Percentiles rank a stretch among this genome's conserved stretches.
These are phyloP conservation scores for Parnassius smintheus DNA, from an alignment of 2,888 invertebrate genomes.

Conservation along the genomic window DNA sequence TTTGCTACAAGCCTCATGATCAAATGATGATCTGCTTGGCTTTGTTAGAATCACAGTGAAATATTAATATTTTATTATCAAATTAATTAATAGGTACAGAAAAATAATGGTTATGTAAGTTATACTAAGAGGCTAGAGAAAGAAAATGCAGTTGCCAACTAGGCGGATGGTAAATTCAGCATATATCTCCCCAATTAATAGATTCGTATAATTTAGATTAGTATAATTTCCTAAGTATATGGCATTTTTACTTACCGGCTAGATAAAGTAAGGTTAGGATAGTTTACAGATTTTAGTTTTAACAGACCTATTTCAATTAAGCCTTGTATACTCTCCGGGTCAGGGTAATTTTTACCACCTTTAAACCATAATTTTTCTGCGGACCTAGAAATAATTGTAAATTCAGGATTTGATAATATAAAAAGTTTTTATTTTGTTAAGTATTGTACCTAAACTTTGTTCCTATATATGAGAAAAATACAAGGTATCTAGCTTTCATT, in stretches of 20 bases:
- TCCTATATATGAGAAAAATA: constrained; percentile 89
- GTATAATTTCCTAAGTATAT: too few species aligned
- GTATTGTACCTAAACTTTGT: constrained; percentile 84
- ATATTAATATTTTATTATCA: too few species aligned
- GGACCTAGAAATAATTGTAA: constrained; percentile 76
- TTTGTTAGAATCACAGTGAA: too few species aligned
- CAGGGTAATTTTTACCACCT: constrained; percentile 68
- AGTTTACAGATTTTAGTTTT: constrained; percentile 77
- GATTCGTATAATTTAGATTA: too few species aligned
- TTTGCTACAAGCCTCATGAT: too few species aligned
- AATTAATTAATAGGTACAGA: too few species aligned
- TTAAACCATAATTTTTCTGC: constrained; percentile 83
- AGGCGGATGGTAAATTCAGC: too few species aligned
- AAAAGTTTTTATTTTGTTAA: neutral
- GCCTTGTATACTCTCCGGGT: constrained; percentile 87
- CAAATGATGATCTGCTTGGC: too few species aligned
- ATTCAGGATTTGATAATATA: constrained; percentile 10
- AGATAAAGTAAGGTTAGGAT: constrained; percentile 82
- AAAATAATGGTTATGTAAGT: too few species aligned
- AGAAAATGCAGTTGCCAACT: too few species aligned
- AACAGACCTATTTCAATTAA: constrained; percentile 84
- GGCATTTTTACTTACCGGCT: constrained; percentile 82
- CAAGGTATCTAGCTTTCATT: constrained; percentile 86
- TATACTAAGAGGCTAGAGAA: too few species aligned
- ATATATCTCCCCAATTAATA: too few species aligned